These are phyloP conservation scores for Tenthredo distinguenda DNA, from an alignment of 2,888 invertebrate genomes.

Conservation along the genomic window DNA sequence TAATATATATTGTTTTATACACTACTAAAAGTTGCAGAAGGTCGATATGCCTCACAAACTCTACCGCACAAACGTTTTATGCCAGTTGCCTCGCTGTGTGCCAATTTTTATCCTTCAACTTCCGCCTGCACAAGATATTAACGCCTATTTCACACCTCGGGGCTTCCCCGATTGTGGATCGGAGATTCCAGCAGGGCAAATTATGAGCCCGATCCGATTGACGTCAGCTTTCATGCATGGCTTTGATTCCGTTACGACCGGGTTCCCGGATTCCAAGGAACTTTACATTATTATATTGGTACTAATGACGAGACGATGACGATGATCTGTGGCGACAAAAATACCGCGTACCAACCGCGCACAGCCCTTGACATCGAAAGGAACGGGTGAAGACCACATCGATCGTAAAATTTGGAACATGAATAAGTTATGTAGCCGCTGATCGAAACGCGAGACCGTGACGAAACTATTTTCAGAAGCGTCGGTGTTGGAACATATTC, in stretches of 20 bases:
- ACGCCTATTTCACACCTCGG: not conserved
- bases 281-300: not conserved
- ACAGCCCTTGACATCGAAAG: constrained; percentile 45
- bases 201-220: not conserved
- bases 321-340: not conserved
- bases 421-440: not conserved
- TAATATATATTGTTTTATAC: not conserved
- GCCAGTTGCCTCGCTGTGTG: not conserved
- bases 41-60: not conserved
- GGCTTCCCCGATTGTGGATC: not conserved
- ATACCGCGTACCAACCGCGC: not conserved
- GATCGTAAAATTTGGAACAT: not conserved
- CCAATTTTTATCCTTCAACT: not conserved
- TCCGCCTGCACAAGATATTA: not conserved
- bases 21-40: constrained; percentile 23
- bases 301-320: not conserved
- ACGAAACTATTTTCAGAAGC: constrained; percentile 15
- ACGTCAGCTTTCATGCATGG: not conserved
- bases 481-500: not conserved
- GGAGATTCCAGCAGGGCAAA: not conserved
- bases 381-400: not conserved
- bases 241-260: not conserved
- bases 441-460: not conserved
- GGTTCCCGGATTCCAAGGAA: not conserved
- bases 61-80: not conserved